Base-by-base conservation (phyloP, 2,888 invertebrate species). In the Chrysotoxum bicinctum region DNA sequence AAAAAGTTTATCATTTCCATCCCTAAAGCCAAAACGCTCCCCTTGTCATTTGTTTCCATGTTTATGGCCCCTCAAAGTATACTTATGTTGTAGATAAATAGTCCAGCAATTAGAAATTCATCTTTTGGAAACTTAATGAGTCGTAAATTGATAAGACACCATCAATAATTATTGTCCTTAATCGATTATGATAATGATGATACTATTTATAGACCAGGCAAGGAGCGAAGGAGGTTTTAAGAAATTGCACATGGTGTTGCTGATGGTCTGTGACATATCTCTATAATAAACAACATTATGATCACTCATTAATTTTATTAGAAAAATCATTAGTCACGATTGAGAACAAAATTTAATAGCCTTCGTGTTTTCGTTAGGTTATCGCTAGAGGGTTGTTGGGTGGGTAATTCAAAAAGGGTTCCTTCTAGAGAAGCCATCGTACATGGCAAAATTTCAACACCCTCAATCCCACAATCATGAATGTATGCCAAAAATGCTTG, bases 321-420 rank as follows among this genome's bases (percentile, higher is more conserved):
- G 87, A 88, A 89, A 89, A 89, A 87, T 90, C 90, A 90, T 90
- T 89, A 90, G 90, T 90, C 90, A 90, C 88, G 90, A 89, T 90
- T 88, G 90, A 88, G 88, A 89, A 89, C 88, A 87, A 73, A 73
- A 73, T 66, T 66, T 68, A 16, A 40, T 69, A 45, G 12, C 12
- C 23, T 21, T 30, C 3, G 2, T 19, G 19, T 45, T 7, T 66
- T 19, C 32, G n/a, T 45, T 14, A 7, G 19, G 26, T 2, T 5
- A 26, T 3, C 4, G 1, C 7, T 23, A 23, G 30, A 2, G 2
- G 19, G 48, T 12, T 2, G 6, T 23, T 21, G 21, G 23, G 21
- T 16, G 40, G 50, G 12, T 26, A 60, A 6, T 52, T 52, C 48
- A 40, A 26, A 50, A 37, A 35, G 62, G 26, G 16, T 52, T 23